Evolutionary conservation across 2,797 vertebrate species (phyloP).

Genomic region (Lacerta viridis): DNA sequence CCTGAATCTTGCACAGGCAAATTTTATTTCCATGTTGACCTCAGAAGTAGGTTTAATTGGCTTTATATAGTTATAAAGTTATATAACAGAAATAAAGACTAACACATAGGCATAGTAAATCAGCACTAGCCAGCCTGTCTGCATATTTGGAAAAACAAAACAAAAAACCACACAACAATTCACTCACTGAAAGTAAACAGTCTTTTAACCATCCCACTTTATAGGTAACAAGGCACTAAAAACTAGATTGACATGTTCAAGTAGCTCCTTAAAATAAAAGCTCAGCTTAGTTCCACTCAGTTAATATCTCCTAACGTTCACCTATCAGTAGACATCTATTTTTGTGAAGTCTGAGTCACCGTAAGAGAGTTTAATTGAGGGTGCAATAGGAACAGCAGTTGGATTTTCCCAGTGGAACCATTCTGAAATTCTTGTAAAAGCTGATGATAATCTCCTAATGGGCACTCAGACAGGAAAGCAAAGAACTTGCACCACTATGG

Average conservation of each 20-base stretch:
- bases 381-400: constrained; percentile 58
- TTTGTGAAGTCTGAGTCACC: constrained; percentile 40
- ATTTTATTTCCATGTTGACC: not conserved
- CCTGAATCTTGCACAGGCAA: not conserved
- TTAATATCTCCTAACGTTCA: constrained; percentile 47
- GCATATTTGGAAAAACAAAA: constrained; percentile 3
- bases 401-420: constrained; percentile 62
- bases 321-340: constrained; percentile 37
- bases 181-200: constrained; percentile 27
- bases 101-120: not conserved
- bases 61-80: constrained; percentile 16
- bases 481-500: constrained; percentile 65
- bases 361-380: constrained; percentile 54
- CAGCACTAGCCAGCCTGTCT: constrained; percentile 18
- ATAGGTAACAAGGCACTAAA: constrained; percentile 52
- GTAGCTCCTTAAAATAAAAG: constrained; percentile 58
- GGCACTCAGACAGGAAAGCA: constrained; percentile 59
- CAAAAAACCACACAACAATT: not conserved
- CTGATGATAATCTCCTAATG: constrained; percentile 69
- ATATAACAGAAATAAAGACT: not conserved
- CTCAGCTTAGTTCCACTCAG: constrained; percentile 43
- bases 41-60: not conserved
- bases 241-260: constrained; percentile 43
- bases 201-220: constrained; percentile 52
- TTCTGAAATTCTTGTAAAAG: constrained; percentile 73